A percentile compares a stretch with the other conserved stretches of the same genome.
Conservation (phyloP, 2,888 invertebrate genomes). For the Orthonychiurus folsomi region DNA sequence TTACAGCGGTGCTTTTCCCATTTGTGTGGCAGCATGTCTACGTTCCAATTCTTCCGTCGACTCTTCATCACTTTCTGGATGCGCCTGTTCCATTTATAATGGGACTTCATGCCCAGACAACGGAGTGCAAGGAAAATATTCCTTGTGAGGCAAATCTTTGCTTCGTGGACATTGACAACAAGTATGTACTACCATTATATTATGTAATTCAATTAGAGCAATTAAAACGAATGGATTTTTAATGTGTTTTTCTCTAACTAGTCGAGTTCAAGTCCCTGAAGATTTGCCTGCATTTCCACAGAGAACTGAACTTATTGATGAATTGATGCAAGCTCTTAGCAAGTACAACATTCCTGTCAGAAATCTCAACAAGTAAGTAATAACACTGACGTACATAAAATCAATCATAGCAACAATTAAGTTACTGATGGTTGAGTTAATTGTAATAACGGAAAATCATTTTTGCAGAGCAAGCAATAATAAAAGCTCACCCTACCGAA, state of each 20-base stretch:
- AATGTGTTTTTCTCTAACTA: no score
- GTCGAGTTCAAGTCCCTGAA: constrained; percentile 69
- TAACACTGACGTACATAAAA: no score
- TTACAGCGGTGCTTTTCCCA: constrained; percentile 81
- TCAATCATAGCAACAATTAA: no score
- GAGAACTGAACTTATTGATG: constrained; percentile 72
- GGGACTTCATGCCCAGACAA: constrained; percentile 57
- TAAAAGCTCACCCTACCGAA: constrained; percentile 50
- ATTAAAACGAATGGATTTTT: no score
- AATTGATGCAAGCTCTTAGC: constrained; percentile 57
- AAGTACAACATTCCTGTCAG: constrained; percentile 52
- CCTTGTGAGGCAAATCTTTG: constrained; percentile 72
- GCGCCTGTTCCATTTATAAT: constrained; percentile 99
- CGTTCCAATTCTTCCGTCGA: constrained; percentile 93
- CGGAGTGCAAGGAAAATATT: constrained; percentile 34
- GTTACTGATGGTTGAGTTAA: no score
- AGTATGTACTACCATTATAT: no score
- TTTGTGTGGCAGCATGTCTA: constrained; percentile 98
- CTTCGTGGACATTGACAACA: constrained; percentile 90
- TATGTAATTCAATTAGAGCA: constrained; percentile 85
- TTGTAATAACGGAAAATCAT: no score
- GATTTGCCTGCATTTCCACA: constrained; percentile 80
- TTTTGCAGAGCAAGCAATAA: constrained; percentile 30
- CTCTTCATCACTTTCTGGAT: constrained; percentile 90
- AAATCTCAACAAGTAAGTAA: constrained; percentile 30